Evolutionary conservation across 2,888 invertebrate species (phyloP).

Genomic region (Drosophila anceps): DNA sequence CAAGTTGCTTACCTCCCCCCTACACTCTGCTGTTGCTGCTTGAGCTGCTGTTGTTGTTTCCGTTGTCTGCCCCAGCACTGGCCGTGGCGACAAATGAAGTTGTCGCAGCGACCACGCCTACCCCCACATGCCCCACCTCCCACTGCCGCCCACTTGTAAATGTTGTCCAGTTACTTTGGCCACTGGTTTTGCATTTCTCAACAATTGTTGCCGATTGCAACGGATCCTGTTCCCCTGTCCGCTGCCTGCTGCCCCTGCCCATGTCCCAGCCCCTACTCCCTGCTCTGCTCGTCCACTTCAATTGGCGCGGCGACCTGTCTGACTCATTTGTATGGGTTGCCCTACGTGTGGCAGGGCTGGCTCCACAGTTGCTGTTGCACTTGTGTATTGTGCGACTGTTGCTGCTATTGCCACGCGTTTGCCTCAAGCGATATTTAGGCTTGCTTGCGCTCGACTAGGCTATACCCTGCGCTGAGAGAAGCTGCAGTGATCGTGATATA

Average conservation of each 20-base stretch:
- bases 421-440: neutral
- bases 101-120: slow-evolving; percentile 52
- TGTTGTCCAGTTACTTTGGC: slow-evolving; percentile 28
- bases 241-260: neutral
- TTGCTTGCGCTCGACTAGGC: neutral
- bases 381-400: slow-evolving; percentile 27
- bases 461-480: neutral
- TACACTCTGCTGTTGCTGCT: neutral
- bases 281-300: slow-evolving; percentile 23
- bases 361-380: slow-evolving; percentile 11
- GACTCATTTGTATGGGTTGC: slow-evolving; percentile 65
- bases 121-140: neutral
- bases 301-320: slow-evolving; percentile 51
- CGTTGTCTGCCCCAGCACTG: slow-evolving; percentile 52
- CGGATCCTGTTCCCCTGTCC: slow-evolving; percentile 42
- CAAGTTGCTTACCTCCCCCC: slow-evolving; percentile 37
- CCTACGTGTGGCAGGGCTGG: slow-evolving; percentile 24
- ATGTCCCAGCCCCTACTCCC: neutral
- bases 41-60: slow-evolving; percentile 50
- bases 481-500: no score
- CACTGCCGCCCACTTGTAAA: slow-evolving; percentile 8
- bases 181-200: slow-evolving; percentile 37
- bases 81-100: slow-evolving; percentile 68
- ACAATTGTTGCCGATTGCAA: slow-evolving; percentile 29
- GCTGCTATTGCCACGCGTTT: slow-evolving; percentile 59